Conservation (phyloP, 2,113 vertebrate genomes). For the Polyodon spathula region DNA sequence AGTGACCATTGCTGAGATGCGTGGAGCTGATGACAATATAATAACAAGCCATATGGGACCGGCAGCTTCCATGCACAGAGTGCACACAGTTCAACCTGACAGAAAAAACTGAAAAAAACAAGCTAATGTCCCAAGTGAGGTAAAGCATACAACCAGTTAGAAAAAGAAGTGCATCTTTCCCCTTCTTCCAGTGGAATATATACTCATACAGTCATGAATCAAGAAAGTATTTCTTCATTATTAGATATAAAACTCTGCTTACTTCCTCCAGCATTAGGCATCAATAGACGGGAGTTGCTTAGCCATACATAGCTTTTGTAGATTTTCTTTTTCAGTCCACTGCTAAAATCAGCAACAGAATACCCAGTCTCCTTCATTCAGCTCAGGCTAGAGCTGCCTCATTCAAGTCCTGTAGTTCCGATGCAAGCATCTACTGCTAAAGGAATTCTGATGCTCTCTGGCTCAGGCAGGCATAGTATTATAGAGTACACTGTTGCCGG, state of each 20-base stretch:
- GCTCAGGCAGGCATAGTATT: constrained; percentile 48
- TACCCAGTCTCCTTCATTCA: constrained; percentile 32
- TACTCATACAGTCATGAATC: constrained; percentile 14
- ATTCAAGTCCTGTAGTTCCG: neutral
- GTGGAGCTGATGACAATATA: constrained; percentile 74
- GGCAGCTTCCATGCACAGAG: constrained; percentile 23
- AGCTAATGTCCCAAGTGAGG: constrained; percentile 4
- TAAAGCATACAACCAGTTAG: too few relatives aligned
- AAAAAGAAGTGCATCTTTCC: neutral
- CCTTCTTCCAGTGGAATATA: neutral
- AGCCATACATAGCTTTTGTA: neutral
- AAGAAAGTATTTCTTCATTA: neutral
- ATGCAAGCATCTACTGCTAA: neutral
- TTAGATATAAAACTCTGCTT: constrained; percentile 14
- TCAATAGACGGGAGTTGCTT: neutral
- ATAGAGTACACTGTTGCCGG: constrained; percentile 50
- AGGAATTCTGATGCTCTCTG: neutral
- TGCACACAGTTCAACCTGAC: neutral
- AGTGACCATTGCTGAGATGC: constrained; percentile 72
- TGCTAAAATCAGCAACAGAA: constrained; percentile 24
- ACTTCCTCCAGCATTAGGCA: neutral
- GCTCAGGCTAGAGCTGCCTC: neutral
- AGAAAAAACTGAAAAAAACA: neutral
- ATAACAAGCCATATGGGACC: constrained; percentile 67
- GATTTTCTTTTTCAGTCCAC: constrained; percentile 3